Percentiles rank a stretch among this genome's conserved stretches.
Evolutionary conservation across 2,797 vertebrate genomes (phyloP).

Genomic region (Oryzias sinensis): DNA sequence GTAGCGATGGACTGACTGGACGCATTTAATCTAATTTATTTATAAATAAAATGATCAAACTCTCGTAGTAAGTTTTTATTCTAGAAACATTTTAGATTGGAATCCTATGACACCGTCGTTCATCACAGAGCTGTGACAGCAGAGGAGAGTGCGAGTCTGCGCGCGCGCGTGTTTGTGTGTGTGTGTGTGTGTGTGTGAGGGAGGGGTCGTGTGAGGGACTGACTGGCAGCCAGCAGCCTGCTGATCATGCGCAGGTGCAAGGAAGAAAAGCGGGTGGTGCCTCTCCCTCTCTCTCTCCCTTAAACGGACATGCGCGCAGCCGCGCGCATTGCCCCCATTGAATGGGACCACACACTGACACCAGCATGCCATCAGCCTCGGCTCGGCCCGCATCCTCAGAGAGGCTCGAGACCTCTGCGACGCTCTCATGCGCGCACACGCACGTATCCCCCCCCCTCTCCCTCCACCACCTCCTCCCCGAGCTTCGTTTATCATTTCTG

Average conservation of each 20-base stretch:
- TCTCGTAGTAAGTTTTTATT: neutral
- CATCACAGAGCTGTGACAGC: constrained; percentile 49
- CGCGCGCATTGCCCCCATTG: constrained; percentile 71
- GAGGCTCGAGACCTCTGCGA: constrained; percentile 44
- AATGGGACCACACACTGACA: constrained; percentile 98
- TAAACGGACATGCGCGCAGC: constrained; percentile 7
- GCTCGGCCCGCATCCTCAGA: constrained; percentile 72
- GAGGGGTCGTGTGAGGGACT: constrained; percentile 68
- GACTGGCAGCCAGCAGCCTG: constrained; percentile 91
- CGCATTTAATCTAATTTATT: too few relatives aligned
- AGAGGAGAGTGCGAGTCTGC: constrained; percentile 18
- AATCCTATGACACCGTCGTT: constrained; percentile 14
- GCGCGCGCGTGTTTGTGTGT: constrained; percentile 11
- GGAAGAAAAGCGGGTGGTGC: constrained; percentile 79
- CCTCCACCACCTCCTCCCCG: constrained; percentile 37
- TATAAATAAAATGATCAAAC: too few relatives aligned
- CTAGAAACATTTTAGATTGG: constrained; percentile 4
- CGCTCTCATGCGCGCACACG: neutral
- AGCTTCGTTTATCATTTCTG: constrained; percentile 63
- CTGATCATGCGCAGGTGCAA: constrained; percentile 95
- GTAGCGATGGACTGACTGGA: too few relatives aligned
- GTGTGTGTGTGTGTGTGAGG: constrained; percentile 17
- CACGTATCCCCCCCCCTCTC: neutral
- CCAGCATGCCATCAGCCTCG: constrained; percentile 89
- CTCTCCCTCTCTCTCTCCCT: constrained; percentile 10